Evolutionary conservation across 2,888 invertebrate species (phyloP).

Genomic region (Auanema sp.): DNA sequence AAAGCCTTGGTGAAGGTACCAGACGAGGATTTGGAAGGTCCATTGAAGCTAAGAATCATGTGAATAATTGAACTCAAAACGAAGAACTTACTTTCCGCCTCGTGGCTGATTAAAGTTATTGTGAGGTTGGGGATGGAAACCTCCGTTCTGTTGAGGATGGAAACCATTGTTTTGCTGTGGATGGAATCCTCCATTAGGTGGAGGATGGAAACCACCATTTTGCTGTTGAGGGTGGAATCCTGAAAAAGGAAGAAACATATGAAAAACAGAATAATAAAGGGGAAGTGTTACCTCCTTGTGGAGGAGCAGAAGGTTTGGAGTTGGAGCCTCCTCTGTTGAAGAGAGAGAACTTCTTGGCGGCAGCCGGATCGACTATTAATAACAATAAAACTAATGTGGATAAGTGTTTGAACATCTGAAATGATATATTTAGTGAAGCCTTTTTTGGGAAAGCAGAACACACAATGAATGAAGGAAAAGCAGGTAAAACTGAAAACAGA

Average conservation of each 20-base stretch:
- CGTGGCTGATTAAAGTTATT: conserved; percentile 12
- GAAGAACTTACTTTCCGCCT: conserved; percentile 6
- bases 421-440: not conserved
- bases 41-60: not conserved
- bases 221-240: too few species aligned
- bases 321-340: too few species aligned
- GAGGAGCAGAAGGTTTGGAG: too few species aligned
- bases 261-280: too few species aligned
- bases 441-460: too few species aligned
- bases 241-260: too few species aligned
- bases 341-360: too few species aligned
- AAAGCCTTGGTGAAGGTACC: conserved; percentile 53
- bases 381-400: conserved; percentile 3
- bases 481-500: too few species aligned
- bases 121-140: conserved; percentile 8
- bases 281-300: too few species aligned
- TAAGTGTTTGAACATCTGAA: conserved; percentile 5
- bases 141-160: conserved; percentile 2
- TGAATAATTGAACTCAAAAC: not conserved
- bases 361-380: not conserved
- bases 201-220: too few species aligned
- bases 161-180: conserved; percentile 1
- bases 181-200: conserved; percentile 3
- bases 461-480: too few species aligned
- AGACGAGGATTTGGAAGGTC: not conserved